These are phyloP conservation scores for Crocallis elinguaria DNA, from an alignment of 2,888 invertebrate genomes.

Conservation along the genomic window DNA sequence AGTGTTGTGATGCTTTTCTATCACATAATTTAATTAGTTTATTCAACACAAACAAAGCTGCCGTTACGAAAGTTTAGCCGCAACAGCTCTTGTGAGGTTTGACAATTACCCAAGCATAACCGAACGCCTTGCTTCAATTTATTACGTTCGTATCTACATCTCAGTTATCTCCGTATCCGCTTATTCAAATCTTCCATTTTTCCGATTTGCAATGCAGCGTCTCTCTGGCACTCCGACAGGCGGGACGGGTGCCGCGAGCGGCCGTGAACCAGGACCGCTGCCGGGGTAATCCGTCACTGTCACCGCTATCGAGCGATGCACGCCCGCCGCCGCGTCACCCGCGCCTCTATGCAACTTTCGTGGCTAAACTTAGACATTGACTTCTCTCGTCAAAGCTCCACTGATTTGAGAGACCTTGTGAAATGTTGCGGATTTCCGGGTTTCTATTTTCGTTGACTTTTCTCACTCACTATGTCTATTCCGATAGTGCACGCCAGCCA, in stretches of 20 bases:
- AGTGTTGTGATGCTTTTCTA: too few relatives aligned
- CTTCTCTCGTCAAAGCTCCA: conserved; percentile 20
- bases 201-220: conserved; percentile 40
- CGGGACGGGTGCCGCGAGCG: conserved; percentile 47
- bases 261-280: conserved; percentile 79
- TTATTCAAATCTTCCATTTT: conserved; percentile 25
- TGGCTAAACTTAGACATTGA: conserved; percentile 36
- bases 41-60: too few relatives aligned
- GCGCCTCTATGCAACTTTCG: conserved; percentile 36
- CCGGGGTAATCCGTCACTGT: conserved; percentile 77
- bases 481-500: too few relatives aligned
- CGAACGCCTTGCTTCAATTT: background rate
- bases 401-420: conserved; percentile 5
- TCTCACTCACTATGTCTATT: background rate
- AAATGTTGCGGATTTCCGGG: conserved; percentile 21
- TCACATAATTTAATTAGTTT: too few relatives aligned
- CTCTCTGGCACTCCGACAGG: conserved; percentile 35
- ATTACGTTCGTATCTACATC: background rate
- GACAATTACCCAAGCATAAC: background rate
- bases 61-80: too few relatives aligned
- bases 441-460: background rate
- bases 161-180: conserved; percentile 1
- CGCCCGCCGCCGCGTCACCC: conserved; percentile 45
- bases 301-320: conserved; percentile 76
- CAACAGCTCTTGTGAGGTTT: too few relatives aligned